These are phyloP conservation scores for Sphecodes monilicornis DNA, from an alignment of 2,888 invertebrate genomes.

Conservation along the genomic window DNA sequence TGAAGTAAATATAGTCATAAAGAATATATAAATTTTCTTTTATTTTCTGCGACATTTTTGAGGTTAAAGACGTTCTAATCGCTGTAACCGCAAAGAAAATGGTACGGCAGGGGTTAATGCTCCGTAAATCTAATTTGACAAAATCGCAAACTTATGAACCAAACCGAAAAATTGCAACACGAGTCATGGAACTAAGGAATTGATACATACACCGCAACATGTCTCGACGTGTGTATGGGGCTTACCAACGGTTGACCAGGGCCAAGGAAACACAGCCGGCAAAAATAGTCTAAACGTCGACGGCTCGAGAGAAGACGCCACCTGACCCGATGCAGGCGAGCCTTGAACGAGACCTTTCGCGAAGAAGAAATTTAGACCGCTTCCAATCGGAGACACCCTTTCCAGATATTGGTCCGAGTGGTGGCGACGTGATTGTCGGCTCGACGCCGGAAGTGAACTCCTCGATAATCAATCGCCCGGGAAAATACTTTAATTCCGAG, in stretches of 20 bases:
- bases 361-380: neutral
- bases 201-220: neutral
- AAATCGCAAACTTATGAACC: too few relatives aligned
- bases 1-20: too few relatives aligned
- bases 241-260: constrained; percentile 62
- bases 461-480: constrained; percentile 23
- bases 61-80: too few relatives aligned
- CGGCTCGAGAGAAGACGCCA: neutral
- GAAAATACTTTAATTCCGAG: constrained; percentile 33
- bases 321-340: constrained; percentile 1
- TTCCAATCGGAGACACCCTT: constrained; percentile 2
- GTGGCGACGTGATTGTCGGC: neutral
- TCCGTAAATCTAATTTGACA: too few relatives aligned
- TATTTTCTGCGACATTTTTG: too few relatives aligned
- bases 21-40: too few relatives aligned
- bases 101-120: too few relatives aligned
- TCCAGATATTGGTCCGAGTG: constrained; percentile 8
- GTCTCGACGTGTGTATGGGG: neutral
- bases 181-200: too few relatives aligned
- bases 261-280: constrained; percentile 3
- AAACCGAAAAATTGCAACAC: too few relatives aligned
- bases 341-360: constrained; percentile 10
- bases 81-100: too few relatives aligned
- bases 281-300: neutral
- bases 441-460: constrained; percentile 4